Evolutionary conservation across 2,797 vertebrate species (phyloP).

Genomic region (Megaceryle alcyon): DNA sequence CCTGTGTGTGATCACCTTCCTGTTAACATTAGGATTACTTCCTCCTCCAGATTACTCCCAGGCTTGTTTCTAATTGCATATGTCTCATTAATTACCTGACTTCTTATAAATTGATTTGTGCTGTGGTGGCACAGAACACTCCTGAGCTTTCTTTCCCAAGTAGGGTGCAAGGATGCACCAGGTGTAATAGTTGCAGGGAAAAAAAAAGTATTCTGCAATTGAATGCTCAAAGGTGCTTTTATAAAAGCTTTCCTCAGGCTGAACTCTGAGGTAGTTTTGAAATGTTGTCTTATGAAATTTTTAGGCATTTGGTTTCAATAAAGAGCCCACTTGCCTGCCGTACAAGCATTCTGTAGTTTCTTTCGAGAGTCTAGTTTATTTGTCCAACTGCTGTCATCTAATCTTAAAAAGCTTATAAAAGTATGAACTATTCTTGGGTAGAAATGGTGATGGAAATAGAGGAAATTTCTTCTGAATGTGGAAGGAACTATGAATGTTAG

Average conservation of each 20-base stretch:
- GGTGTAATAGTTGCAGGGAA: neutral
- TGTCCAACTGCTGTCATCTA: neutral
- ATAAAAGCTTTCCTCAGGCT: neutral
- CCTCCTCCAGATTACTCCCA: neutral
- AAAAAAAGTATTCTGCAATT: neutral
- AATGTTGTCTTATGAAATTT: neutral
- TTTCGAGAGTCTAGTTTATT: neutral
- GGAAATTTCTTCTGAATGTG: neutral
- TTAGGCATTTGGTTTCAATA: neutral
- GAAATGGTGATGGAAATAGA: neutral
- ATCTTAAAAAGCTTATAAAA: neutral
- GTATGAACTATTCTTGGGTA: neutral
- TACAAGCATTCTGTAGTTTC: neutral
- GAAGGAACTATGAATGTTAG: neutral
- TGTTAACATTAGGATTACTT: neutral
- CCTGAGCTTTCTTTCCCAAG: neutral
- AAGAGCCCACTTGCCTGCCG: neutral
- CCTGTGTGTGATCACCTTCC: neutral
- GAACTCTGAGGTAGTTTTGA: neutral
- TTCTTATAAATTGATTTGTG: neutral
- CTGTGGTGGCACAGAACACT: neutral
- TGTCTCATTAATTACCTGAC: rapidly evolving
- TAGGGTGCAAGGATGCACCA: neutral
- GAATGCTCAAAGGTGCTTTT: neutral
- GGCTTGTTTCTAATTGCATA: neutral